Conservation (phyloP, 2,888 invertebrate species). For the Neocrepidodera transversa region DNA sequence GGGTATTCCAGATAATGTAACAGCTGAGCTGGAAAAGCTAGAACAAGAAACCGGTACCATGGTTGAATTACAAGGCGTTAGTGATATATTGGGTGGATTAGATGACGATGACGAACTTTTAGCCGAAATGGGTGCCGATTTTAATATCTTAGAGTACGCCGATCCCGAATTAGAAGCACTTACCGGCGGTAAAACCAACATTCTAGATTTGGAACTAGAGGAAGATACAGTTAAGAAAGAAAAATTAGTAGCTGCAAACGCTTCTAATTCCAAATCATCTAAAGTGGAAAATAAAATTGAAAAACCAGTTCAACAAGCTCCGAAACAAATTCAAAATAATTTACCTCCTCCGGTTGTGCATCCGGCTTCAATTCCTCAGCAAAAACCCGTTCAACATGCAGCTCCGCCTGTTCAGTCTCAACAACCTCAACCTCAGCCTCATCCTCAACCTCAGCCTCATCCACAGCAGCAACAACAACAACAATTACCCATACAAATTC, state of each 20-base stretch:
- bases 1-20: slow-evolving; percentile 72
- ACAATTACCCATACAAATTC: slow-evolving; percentile 25
- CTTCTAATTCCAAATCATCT: slow-evolving; percentile 30
- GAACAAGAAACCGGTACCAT: slow-evolving; percentile 69
- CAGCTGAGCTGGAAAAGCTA: slow-evolving; percentile 72
- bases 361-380: slow-evolving; percentile 5
- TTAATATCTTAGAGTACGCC: slow-evolving; percentile 94
- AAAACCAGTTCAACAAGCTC: slow-evolving; percentile 1
- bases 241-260: slow-evolving; percentile 57
- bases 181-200: slow-evolving; percentile 82
- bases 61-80: slow-evolving; percentile 71
- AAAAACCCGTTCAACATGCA: slow-evolving; percentile 21
- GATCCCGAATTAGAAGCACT: slow-evolving; percentile 90
- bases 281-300: slow-evolving; percentile 17
- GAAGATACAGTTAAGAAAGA: slow-evolving; percentile 76
- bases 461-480: slow-evolving; percentile 35
- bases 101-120: slow-evolving; percentile 87
- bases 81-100: slow-evolving; percentile 81
- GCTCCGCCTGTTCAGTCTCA: slow-evolving; percentile 22
- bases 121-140: slow-evolving; percentile 92
- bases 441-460: slow-evolving; percentile 26
- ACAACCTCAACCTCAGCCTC: slow-evolving; percentile 21
- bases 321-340: slow-evolving; percentile 22
- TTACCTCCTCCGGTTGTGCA: slow-evolving; percentile 20
- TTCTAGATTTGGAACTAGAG: slow-evolving; percentile 83